These are phyloP conservation scores for Tiliqua scincoides DNA, from an alignment of 2,113 vertebrate genomes.

Conservation along the genomic window DNA sequence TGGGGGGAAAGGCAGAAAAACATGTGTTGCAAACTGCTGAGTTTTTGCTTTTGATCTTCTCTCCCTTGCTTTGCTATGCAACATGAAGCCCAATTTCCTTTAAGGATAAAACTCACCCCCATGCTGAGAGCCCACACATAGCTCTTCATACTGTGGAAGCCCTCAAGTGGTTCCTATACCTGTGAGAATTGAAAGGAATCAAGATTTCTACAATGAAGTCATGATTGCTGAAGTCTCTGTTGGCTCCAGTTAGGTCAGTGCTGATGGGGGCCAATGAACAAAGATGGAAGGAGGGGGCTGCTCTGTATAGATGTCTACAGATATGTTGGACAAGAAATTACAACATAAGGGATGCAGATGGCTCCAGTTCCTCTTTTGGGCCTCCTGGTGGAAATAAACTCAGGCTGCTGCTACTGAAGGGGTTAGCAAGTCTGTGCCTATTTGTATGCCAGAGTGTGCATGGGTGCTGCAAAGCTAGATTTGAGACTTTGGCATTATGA, in stretches of 20 bases:
- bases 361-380: not conserved
- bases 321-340: conserved; percentile 24
- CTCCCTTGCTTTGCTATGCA: not conserved
- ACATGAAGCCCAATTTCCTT: accelerated
- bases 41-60: accelerated
- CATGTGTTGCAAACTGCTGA: accelerated
- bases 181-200: not conserved
- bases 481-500: not conserved
- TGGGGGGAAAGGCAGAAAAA: not conserved
- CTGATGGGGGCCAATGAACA: conserved; percentile 10
- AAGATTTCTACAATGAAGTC: not conserved
- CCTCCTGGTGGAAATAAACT: conserved; percentile 47
- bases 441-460: conserved; percentile 36
- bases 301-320: conserved; percentile 14
- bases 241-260: conserved; percentile 22
- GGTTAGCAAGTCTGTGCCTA: conserved; percentile 8
- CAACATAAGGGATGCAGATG: conserved; percentile 58
- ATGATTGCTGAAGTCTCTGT: accelerated
- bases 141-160: not conserved
- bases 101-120: accelerated
- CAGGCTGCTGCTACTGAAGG: conserved; percentile 34
- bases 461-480: not conserved
- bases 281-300: conserved; percentile 1
- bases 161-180: accelerated
- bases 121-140: not conserved